These are phyloP conservation scores for Lepidochrysops patricia DNA, from an alignment of 2,888 invertebrate species.

Conservation along the genomic window DNA sequence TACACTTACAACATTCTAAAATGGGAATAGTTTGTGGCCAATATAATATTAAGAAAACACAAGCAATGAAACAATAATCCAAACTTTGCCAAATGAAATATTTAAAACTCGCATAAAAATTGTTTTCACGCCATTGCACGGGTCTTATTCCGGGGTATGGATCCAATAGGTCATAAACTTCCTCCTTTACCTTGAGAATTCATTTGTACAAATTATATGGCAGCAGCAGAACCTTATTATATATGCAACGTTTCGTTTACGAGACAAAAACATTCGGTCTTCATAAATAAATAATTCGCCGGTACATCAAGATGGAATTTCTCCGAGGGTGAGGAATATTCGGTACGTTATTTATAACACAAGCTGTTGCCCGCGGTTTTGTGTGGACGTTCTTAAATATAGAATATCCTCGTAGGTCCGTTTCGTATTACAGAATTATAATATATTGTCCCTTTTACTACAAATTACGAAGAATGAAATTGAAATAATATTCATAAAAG, in stretches of 20 bases:
- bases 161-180: background rate
- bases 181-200: background rate
- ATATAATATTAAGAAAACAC: no score
- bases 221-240: conserved; percentile 33
- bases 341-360: background rate
- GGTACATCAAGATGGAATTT: conserved; percentile 24
- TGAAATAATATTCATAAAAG: no score
- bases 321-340: background rate
- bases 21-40: no score
- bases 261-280: conserved; percentile 38
- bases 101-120: background rate
- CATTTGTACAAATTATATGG: conserved; percentile 14
- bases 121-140: background rate
- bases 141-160: background rate
- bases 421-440: background rate
- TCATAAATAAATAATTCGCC: conserved; percentile 43
- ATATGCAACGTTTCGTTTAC: conserved; percentile 42
- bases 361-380: background rate
- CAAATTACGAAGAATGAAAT: background rate
- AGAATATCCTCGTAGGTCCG: background rate
- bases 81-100: no score
- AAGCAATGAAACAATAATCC: no score
- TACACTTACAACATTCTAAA: no score
- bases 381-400: background rate
- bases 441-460: background rate